These are phyloP conservation scores for Hyles euphorbiae DNA, from an alignment of 1,140 invertebrate species.

Conservation along the genomic window DNA sequence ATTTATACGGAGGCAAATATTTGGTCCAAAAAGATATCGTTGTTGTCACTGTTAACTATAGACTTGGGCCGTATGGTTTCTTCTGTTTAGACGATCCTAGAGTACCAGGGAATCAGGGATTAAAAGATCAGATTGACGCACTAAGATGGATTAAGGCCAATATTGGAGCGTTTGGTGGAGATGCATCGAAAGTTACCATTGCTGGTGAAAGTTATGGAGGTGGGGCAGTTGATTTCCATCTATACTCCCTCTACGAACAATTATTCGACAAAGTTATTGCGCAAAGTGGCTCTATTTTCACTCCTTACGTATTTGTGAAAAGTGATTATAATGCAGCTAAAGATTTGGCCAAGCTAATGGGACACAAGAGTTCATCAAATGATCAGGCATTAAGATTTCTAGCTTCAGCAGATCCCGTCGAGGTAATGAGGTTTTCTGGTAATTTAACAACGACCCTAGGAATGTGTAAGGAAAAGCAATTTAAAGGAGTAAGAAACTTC, in stretches of 20 bases:
- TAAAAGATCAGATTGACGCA: slow-evolving; percentile 82
- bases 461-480: slow-evolving; percentile 24
- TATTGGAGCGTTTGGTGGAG: slow-evolving; percentile 81
- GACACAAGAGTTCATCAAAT: slow-evolving; percentile 4
- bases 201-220: slow-evolving; percentile 80
- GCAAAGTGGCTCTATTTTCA: slow-evolving; percentile 23
- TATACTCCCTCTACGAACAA: slow-evolving; percentile 22
- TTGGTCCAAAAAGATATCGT: slow-evolving; percentile 75
- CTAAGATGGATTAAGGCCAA: slow-evolving; percentile 80
- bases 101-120: slow-evolving; percentile 80
- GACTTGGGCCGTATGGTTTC: slow-evolving; percentile 80
- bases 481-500: slow-evolving; percentile 16
- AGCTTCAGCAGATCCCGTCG: slow-evolving; percentile 14
- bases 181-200: slow-evolving; percentile 81
- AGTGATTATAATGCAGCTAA: slow-evolving; percentile 18
- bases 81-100: slow-evolving; percentile 78
- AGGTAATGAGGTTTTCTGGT: slow-evolving; percentile 15
- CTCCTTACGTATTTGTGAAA: slow-evolving; percentile 15
- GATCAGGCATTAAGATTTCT: slow-evolving; percentile 20
- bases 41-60: slow-evolving; percentile 78
- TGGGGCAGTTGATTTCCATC: slow-evolving; percentile 74
- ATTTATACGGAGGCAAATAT: slow-evolving; percentile 62
- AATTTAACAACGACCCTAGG: slow-evolving; percentile 14
- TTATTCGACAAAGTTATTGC: slow-evolving; percentile 30
- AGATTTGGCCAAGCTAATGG: slow-evolving; percentile 16